Base-by-base conservation (phyloP, 2,113 vertebrate genomes). In the Egretta garzetta region DNA sequence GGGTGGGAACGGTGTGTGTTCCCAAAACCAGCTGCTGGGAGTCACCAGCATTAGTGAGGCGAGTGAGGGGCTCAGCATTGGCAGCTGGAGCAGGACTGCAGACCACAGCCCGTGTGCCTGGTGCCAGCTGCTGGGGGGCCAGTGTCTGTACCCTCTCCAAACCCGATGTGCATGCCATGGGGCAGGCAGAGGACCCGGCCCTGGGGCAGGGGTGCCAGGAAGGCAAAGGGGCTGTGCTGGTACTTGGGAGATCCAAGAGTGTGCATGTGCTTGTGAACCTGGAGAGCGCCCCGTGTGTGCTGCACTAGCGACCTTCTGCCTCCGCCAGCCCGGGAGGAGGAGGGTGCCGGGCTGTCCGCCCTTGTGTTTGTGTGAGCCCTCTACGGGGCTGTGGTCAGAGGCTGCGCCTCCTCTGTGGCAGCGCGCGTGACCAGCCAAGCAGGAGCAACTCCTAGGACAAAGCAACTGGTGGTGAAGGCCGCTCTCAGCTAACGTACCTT, bases 231-330 rank as follows among this genome's bases (percentile, higher is more conserved):
- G 12, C 56, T 4, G 1, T 58, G 56, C 56, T n/a, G 12, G 20
- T 58, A 20, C 30, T 30, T 8, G 5, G 1, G 20, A 14, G 2
- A n/a, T 33, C 11, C 1, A 1, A 7, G 2, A 39, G n/a, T 2
- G 2, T 10, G 11, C 0, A 0, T 19, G 12, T 56, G 21, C 7
- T 70, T 10, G 14, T 53, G 47, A 52, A 19, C 15, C 1, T 50
- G 39, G 30, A 30, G 20, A 9, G 12, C 20, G 12, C 56, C n/a
- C 17, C 6, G 0, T 15, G 33, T 27, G 10, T 47, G 8, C 33
- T 26, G 37, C 27, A 9, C 6, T 4, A 30, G 45, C 16, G 39
- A 32, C 24, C 58, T 58, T 58, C 56, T 50, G 35, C 13, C 28
- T 45, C 53, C 32, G 33, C 12, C 37, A 37, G 23, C 6, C 9